A percentile compares a stretch with the other conserved stretches of the same genome.
Evolutionary conservation across 2,888 invertebrate genomes (phyloP).

Genomic region (Ommatoiulus sabulosus): DNA sequence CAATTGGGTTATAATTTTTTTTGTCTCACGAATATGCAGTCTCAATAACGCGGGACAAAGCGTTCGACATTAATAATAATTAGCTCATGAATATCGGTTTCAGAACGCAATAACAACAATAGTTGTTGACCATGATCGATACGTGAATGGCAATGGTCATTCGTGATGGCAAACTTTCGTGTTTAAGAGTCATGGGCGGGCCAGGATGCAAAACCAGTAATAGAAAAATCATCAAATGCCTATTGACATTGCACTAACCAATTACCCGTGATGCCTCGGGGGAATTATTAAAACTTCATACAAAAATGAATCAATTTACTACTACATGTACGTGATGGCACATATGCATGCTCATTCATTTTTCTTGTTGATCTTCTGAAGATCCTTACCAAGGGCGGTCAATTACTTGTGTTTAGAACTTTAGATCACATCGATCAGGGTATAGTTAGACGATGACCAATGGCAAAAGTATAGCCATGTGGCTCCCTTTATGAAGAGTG

Average conservation of each 20-base stretch:
- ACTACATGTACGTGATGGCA: too few relatives aligned
- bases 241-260: neutral
- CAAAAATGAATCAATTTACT: neutral
- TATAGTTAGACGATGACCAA: too few relatives aligned
- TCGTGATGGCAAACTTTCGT: conserved; percentile 16
- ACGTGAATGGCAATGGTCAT: neutral
- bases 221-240: conserved; percentile 11
- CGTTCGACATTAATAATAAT: conserved; percentile 34
- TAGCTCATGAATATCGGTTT: conserved; percentile 20
- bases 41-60: neutral
- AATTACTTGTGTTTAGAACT: neutral
- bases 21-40: neutral
- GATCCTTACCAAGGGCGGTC: neutral
- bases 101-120: neutral
- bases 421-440: too few relatives aligned
- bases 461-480: too few relatives aligned
- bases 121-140: neutral
- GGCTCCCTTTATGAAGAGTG: too few relatives aligned
- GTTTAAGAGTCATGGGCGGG: neutral
- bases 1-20: neutral
- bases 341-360: too few relatives aligned
- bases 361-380: too few relatives aligned
- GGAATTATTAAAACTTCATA: neutral
- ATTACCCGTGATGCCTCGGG: neutral
- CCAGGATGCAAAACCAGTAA: neutral